Conservation (phyloP, 2,888 invertebrate genomes). For the Epinotia demarniana region DNA sequence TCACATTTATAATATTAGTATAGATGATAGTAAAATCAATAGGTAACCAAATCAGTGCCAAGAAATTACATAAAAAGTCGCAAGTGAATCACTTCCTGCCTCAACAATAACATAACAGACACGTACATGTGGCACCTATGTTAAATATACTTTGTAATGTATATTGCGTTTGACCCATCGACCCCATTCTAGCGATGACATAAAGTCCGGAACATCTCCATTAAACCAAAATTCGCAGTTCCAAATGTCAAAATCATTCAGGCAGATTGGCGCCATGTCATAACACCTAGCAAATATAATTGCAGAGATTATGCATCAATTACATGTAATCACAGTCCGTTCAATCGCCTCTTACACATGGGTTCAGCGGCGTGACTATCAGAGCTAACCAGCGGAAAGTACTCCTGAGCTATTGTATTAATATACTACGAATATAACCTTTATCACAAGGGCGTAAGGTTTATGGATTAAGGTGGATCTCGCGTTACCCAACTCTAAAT, state of each 20-base stretch:
- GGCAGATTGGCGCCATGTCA: slow-evolving; percentile 24
- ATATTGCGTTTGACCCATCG: slow-evolving; percentile 1
- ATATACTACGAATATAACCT: slow-evolving; percentile 23
- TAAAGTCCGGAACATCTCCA: slow-evolving; percentile 25
- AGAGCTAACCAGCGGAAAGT: slow-evolving; percentile 61
- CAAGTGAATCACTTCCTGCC: not conserved
- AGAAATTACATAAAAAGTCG: not conserved
- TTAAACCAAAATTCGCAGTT: slow-evolving; percentile 19
- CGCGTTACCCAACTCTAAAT: slow-evolving; percentile 59
- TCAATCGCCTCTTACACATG: slow-evolving; percentile 41
- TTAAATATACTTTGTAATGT: slow-evolving; percentile 17
- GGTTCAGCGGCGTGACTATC: slow-evolving; percentile 66
- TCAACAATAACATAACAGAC: not conserved
- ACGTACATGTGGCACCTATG: not conserved
- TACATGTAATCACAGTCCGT: slow-evolving; percentile 37
- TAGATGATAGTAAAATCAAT: no score
- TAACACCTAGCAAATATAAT: slow-evolving; percentile 37
- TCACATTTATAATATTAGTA: no score
- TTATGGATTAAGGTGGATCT: slow-evolving; percentile 46
- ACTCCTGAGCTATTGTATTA: slow-evolving; percentile 55
- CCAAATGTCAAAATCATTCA: slow-evolving; percentile 34
- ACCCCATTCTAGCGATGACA: slow-evolving; percentile 8
- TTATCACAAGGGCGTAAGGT: slow-evolving; percentile 28
- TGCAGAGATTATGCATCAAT: slow-evolving; percentile 32
- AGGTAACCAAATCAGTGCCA: not conserved